Evolutionary conservation across 1,140 invertebrate genomes (phyloP), one percentile per base, ranked within the genome.

Genomic region (Drosophila pandora): DNA sequence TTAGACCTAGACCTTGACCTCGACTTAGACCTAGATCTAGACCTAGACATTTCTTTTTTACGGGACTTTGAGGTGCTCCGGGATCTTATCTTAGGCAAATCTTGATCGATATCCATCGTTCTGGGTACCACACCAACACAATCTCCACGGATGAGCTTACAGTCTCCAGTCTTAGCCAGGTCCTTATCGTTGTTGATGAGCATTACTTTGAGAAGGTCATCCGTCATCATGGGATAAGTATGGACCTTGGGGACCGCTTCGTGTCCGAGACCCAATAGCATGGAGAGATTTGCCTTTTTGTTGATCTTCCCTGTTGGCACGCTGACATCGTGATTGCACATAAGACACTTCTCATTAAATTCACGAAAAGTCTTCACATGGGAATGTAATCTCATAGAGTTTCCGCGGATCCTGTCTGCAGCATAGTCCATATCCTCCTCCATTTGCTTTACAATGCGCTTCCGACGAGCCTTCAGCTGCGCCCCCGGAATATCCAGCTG

Each of bases 351-450:
- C 25, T 25, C 13, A 10, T 17, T 50, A 55, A 28, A 32, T 6
- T n/a, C 52, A 1, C 55, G 32, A 6, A 43, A 3, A 7, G 9
- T 17, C 2, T 10, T 28, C 3, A 52, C 45, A 22, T 56, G 8
- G 1, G 5, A 30, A 0, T 65, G n/a, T 5, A 30, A 12, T 1
- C 17, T 28, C 7, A 41, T 13, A 0, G 53, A 57, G 6, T 47
- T 2, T 1, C 2, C 22, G 1, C 34, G 48, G 6, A 74, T 32
- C 23, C 49, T 50, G 1, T 63, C 12, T 0, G 76, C 57, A 9
- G 68, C 77, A 0, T n/a, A 10, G 2, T 71, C 10, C 4, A 78
- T 52, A 6, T 81, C 74, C 0, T n/a, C 21, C 56, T 87, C 82
- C 47, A 85, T 34, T n/a, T 70, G 49, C 0, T 63, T 21, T 0